phyloP scores from a whole-genome alignment of 2,113 vertebrate species.

The Dascyllus trimaculatus region DNA sequence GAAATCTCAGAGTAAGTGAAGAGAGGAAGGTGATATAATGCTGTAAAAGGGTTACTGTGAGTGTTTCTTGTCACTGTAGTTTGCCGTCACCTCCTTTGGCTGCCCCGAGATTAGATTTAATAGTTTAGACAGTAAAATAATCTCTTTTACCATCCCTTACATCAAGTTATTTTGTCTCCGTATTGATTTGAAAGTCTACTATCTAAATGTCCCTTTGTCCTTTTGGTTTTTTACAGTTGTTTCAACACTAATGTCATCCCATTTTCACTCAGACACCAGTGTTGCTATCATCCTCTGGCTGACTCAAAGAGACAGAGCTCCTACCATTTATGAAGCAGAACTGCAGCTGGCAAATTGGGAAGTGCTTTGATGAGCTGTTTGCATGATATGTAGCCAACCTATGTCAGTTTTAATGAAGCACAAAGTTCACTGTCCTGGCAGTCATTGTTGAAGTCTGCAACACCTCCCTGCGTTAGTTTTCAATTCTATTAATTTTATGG shows the following conservation, averaged over 20 bases:
- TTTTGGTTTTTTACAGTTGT: conserved; percentile 20
- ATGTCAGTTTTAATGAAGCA: conserved; percentile 29
- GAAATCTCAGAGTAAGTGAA: conserved; percentile 23
- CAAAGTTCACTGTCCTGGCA: conserved; percentile 3
- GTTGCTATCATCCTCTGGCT: conserved; percentile 4
- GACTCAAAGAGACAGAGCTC: not conserved
- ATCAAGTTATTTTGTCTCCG: not conserved
- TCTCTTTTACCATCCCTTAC: not conserved
- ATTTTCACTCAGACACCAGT: not conserved
- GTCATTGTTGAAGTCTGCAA: not conserved
- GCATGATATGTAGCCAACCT: not conserved
- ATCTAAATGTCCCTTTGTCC: not conserved
- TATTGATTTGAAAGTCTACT: not conserved
- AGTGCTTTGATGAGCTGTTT: conserved; percentile 6
- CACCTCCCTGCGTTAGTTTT: not conserved
- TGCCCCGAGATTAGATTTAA: not conserved
- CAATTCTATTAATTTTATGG: not conserved
- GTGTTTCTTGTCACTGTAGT: not conserved
- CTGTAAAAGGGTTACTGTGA: not conserved
- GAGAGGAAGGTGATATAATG: not conserved
- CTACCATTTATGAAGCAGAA: not conserved
- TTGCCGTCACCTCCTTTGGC: not conserved
- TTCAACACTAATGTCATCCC: conserved; percentile 23
- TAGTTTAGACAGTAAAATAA: not conserved
- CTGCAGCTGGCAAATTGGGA: conserved; percentile 5